Base-by-base conservation (phyloP, 2,797 vertebrate species). In the Crypturellus tataupa region DNA sequence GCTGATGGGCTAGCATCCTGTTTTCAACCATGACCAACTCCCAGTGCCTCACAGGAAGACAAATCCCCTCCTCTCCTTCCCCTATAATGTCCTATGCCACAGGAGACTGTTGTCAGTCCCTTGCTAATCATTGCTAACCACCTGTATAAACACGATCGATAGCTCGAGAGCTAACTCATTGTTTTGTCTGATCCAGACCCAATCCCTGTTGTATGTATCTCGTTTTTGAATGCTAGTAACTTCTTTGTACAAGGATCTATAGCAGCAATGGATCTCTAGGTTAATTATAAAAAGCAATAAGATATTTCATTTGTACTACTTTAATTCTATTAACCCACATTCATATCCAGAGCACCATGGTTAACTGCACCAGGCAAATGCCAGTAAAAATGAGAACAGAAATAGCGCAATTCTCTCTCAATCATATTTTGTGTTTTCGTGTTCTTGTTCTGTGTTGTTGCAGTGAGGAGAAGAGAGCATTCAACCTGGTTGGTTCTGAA, bases 291-390 rank as follows among this genome's bases (percentile, higher is more conserved):
- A 90, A 86, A 62, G 47, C 46, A 84, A 0, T 65, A 46, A 92
- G 59, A 90, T 56, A 21, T 3, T 92, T 89, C 60, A 33, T 94
- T 71, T 94, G 92, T 62, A 67, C 94, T 88, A 91, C 77, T 96
- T 97, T 93, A 89, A 87, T 90, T 94, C 87, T 73, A 53, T 94
- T 97, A 94, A 93, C 95, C 94, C 79, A 97, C 81, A 95, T 97
- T 87, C 84, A 53, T 94, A 96, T 87, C 87, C 80, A 91, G 87
- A 95, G 35, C 88, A 67, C 67, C 49, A 89, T 58, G 2, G 0
- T 82, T 93, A 94, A 51, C 55, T 89, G 91, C 40, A 80, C 60
- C 85, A 90, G 80, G 60, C 27, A 78, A 68, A 80, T 42, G 39
- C 49, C 68, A 69, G 89, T 71, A 35, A 72, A 89, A 94, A 89